A percentile compares a stretch with the other conserved stretches of the same genome.
Conservation (phyloP, 2,113 vertebrate genomes). For the Gnathonemus longibarbis region DNA sequence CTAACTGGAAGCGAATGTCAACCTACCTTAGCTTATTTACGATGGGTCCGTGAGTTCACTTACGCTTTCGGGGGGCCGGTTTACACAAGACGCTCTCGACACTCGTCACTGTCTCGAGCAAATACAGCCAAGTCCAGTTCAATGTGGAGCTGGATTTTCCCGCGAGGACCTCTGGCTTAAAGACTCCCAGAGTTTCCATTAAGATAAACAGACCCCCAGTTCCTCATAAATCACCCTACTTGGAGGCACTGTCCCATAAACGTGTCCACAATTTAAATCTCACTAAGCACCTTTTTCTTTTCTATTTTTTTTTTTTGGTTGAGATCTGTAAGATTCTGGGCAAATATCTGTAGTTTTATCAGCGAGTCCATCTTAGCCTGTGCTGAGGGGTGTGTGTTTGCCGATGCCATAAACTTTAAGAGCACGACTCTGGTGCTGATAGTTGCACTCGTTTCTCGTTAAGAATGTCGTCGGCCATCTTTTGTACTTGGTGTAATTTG, state of each 20-base stretch:
- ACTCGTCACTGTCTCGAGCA: neutral
- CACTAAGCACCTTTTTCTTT: neutral
- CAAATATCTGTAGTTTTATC: neutral
- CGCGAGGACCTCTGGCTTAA: neutral
- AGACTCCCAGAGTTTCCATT: constrained; percentile 9
- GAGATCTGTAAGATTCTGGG: neutral
- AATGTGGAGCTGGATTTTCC: neutral
- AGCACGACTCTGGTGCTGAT: neutral
- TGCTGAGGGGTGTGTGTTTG: neutral
- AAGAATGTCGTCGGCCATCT: neutral
- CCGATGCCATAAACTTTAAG: neutral
- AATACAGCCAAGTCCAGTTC: neutral
- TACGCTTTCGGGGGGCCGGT: neutral
- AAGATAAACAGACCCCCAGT: constrained; percentile 12
- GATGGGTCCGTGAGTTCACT: neutral
- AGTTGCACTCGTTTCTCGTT: neutral
- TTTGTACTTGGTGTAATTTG: neutral
- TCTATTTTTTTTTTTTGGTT: neutral
- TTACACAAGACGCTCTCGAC: neutral
- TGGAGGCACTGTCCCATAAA: neutral
- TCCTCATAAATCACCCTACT: neutral
- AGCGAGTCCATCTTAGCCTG: neutral
- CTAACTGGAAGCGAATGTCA: neutral
- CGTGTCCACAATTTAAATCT: constrained; percentile 6
- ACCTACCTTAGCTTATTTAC: neutral